Percentiles rank a stretch among this genome's conserved stretches.
phyloP scores from a whole-genome alignment of 2,797 vertebrate genomes.

The Cryptoblepharus egeriae region DNA sequence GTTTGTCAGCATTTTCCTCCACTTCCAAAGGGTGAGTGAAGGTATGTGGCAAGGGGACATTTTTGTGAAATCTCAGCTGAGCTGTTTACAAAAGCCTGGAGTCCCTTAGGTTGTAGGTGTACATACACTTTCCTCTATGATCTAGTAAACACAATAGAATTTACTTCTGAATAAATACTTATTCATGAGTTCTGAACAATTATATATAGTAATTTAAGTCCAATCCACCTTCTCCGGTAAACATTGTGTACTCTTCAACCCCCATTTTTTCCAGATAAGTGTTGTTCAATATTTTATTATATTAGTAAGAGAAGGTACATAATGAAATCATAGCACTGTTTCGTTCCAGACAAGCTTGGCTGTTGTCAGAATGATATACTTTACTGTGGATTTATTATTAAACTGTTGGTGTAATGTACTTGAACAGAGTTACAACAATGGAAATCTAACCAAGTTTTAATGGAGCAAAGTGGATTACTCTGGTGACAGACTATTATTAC shows the following conservation, averaged over 20 bases:
- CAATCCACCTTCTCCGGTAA: neutral
- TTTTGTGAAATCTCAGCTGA: neutral
- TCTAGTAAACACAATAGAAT: no score
- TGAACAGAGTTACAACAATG: slow-evolving; percentile 66
- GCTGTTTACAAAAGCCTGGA: no score
- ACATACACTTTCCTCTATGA: no score
- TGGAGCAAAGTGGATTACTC: slow-evolving; percentile 60
- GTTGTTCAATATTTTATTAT: slow-evolving; percentile 65
- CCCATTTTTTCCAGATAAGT: slow-evolving; percentile 4
- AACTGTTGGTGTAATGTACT: slow-evolving; percentile 53
- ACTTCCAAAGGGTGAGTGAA: neutral
- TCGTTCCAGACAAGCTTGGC: slow-evolving; percentile 66
- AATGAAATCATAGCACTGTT: slow-evolving; percentile 68
- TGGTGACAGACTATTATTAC: slow-evolving; percentile 62
- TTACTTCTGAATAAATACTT: no score
- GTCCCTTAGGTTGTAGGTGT: no score
- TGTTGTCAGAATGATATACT: slow-evolving; percentile 66
- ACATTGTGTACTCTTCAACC: accelerated
- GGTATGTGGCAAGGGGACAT: neutral
- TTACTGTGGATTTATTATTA: slow-evolving; percentile 74
- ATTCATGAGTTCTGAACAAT: no score
- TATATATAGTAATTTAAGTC: neutral
- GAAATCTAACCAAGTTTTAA: slow-evolving; percentile 76
- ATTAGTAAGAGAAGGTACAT: slow-evolving; percentile 62
- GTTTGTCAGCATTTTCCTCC: neutral